Conservation (phyloP, 1,140 invertebrate genomes). For the Aphidius ervi region DNA sequence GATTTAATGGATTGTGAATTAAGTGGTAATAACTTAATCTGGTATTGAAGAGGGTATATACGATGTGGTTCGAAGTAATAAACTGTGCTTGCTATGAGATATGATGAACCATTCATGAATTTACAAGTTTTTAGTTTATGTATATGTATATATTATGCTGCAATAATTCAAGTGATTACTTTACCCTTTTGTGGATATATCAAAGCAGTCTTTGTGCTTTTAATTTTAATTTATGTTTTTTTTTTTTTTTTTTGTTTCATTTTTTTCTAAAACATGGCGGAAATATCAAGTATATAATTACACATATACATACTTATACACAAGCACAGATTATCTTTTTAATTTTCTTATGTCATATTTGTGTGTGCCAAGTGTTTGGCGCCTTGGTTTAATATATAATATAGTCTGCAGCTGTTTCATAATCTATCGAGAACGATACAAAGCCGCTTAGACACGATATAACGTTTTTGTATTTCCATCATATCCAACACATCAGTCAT, state of each 20-base stretch:
- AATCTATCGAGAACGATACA: conserved; percentile 21
- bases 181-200: conserved; percentile 1
- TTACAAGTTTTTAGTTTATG: neutral
- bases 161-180: conserved; percentile 16
- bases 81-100: neutral
- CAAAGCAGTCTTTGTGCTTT: conserved; percentile 17
- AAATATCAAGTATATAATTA: conserved; percentile 16
- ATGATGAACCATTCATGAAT: conserved; percentile 17
- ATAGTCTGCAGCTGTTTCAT: conserved; percentile 15
- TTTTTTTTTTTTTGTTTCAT: neutral
- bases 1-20: conserved; percentile 9
- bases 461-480: conserved; percentile 21
- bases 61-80: neutral
- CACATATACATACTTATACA: conserved; percentile 9
- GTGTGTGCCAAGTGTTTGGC: conserved; percentile 4
- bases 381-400: neutral
- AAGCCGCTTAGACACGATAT: conserved; percentile 20
- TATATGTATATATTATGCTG: conserved; percentile 14
- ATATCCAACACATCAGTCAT: conserved; percentile 9
- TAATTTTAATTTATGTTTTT: conserved; percentile 2
- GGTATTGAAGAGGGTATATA: neutral
- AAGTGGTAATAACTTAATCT: conserved; percentile 7
- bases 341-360: conserved; percentile 10
- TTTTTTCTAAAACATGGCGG: neutral
- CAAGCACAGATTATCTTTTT: conserved; percentile 13